phyloP scores from a whole-genome alignment of 1,140 invertebrate species.

The Ceratina japonica region DNA sequence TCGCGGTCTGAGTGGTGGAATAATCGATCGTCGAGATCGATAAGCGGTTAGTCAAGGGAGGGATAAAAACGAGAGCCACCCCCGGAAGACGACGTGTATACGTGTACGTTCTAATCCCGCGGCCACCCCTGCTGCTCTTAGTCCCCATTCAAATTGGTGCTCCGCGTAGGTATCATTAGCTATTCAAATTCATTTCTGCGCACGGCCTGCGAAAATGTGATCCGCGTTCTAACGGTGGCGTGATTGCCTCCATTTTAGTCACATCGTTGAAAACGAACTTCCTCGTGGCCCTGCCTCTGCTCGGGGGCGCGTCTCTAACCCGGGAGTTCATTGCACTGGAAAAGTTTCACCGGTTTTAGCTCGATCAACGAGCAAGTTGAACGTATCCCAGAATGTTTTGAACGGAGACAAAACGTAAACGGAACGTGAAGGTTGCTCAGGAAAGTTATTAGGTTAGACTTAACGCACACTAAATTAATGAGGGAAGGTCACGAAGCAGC shows the following conservation, averaged over 20 bases:
- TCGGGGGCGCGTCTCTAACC: constrained; percentile 34
- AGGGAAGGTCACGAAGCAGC: constrained; percentile 2
- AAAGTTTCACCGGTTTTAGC: constrained; percentile 41
- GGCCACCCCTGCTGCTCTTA: constrained; percentile 17
- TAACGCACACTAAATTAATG: constrained; percentile 9
- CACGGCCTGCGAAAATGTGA: constrained; percentile 35
- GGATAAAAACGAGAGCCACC: not conserved
- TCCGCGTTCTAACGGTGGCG: constrained; percentile 38
- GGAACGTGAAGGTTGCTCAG: constrained; percentile 20
- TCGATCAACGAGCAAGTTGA: constrained; percentile 25
- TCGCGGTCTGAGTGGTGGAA: not conserved
- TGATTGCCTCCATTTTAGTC: constrained; percentile 53
- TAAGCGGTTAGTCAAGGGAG: not conserved
- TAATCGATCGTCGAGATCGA: constrained; percentile 1
- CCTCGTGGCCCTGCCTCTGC: constrained; percentile 6
- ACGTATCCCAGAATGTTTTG: constrained; percentile 5
- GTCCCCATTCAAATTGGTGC: constrained; percentile 14
- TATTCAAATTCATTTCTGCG: constrained; percentile 56
- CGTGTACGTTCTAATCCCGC: constrained; percentile 13
- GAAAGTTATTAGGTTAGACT: constrained; percentile 30
- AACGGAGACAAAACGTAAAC: constrained; percentile 14
- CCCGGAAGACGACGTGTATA: not conserved
- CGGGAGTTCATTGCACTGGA: constrained; percentile 44
- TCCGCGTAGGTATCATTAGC: constrained; percentile 42
- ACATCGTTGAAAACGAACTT: constrained; percentile 42